Base-by-base conservation (phyloP, 1,140 invertebrate genomes). In the Mylabris phalerata region DNA sequence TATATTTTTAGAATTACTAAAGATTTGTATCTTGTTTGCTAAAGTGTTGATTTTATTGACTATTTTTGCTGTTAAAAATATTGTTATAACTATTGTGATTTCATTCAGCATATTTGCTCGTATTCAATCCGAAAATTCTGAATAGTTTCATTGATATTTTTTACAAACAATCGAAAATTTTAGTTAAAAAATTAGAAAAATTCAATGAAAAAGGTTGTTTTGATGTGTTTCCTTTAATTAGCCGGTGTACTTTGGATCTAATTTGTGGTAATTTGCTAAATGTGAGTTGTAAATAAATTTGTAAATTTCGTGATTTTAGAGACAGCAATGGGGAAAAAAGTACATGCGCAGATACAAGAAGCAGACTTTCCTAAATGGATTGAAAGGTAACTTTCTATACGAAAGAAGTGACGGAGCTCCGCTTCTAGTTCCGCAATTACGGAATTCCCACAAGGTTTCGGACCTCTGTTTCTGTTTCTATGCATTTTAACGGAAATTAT, bases 101-200 rank as follows among this genome's bases (percentile, higher is more conserved):
- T 48, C 55, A 19, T n/a, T 55, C 50, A 6, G 42, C 46, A 10
- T 46, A 50, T 56, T 57, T 57, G 9, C 4, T 9, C 1, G 42
- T 55, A 41, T 51, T 70, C 13, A 68, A 62, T 42, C 58, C 61
- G 43, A 46, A 62, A 47, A 55, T 61, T n/a, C 60, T 68, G 42
- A 54, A 68, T 38, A 48, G 48, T 11, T 70, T 66, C 41, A 41
- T 68, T 6, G 54, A 64, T 7, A 41, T 58, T 4, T 69, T 66
- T 32, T 54, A 49, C 7, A 50, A 49, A 27, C 56, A 62, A 11
- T 58, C 61, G 38, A 41, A 46, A 26, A 54, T 52, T 24, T 49
- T 69, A 11, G 47, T 64, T 7, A 42, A 56, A 25, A 60, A 60
- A 58, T 57, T 69, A 25, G 46, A 63, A 59, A 41, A 46, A 38